phyloP scores from a whole-genome alignment of 1,140 invertebrate genomes.

The Tribolium madens region DNA sequence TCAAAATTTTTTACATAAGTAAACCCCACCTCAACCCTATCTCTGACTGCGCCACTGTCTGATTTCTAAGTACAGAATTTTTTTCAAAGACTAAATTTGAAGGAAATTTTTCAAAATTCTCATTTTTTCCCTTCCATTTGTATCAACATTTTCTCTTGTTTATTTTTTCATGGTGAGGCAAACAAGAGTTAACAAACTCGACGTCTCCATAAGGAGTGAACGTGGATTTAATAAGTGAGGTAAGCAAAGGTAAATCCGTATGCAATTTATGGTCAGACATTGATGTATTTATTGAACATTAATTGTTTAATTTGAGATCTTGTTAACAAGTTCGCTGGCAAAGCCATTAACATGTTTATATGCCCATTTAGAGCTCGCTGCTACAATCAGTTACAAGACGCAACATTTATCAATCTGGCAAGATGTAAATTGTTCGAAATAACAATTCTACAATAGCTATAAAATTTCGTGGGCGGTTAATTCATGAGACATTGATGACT shows the following conservation, averaged over 20 bases:
- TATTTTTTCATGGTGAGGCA: no score
- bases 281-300: conserved; percentile 33
- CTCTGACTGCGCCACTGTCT: no score
- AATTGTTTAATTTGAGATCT: conserved; percentile 39
- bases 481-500: conserved; percentile 44
- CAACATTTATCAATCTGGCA: conserved; percentile 33
- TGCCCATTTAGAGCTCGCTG: conserved; percentile 20
- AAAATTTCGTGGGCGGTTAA: conserved; percentile 42
- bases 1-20: no score
- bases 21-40: no score
- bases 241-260: background rate
- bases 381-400: conserved; percentile 12
- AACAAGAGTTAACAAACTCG: no score
- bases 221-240: no score
- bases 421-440: conserved; percentile 35
- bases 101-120: no score
- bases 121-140: no score
- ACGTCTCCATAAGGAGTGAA: background rate
- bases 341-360: conserved; percentile 32
- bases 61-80: no score
- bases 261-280: conserved; percentile 16
- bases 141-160: no score
- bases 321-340: conserved; percentile 26
- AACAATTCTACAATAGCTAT: conserved; percentile 19
- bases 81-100: no score